Conservation (phyloP, 2,797 vertebrate species). For the Periophthalmus magnuspinnatus region DNA sequence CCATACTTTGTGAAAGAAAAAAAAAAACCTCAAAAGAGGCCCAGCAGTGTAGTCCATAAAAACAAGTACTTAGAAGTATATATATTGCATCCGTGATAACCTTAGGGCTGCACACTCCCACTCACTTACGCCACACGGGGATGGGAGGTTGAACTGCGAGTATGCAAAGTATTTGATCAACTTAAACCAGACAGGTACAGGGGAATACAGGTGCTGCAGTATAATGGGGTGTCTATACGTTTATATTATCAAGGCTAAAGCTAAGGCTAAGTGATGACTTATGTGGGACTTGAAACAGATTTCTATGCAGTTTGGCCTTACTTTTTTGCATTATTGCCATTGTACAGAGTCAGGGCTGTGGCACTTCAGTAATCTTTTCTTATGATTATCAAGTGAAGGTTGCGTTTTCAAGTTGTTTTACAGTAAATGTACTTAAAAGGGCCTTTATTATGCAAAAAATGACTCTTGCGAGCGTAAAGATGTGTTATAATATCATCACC, state of each 20-base stretch:
- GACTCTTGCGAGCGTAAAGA: no score
- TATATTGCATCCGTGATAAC: conserved; percentile 21
- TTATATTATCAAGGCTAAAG: no score
- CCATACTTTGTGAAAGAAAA: neutral
- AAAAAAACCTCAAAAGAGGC: neutral
- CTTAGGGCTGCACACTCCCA: conserved; percentile 27
- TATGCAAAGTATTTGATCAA: neutral
- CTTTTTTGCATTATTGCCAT: neutral
- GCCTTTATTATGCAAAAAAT: no score
- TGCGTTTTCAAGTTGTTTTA: neutral
- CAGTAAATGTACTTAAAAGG: no score
- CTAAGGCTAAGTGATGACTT: no score
- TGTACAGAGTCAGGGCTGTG: neutral
- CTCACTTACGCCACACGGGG: neutral
- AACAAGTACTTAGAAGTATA: conserved; percentile 13
- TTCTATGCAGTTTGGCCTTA: neutral
- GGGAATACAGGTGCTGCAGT: neutral
- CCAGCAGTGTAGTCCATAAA: neutral
- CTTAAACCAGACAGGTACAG: neutral
- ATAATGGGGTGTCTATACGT: no score
- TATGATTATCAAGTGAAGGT: neutral
- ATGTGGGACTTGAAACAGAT: no score
- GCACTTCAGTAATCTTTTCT: neutral
- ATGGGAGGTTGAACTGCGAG: neutral
- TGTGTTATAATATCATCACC: no score